These are phyloP conservation scores for Thalassophryne amazonica DNA, from an alignment of 2,797 vertebrate species.

Conservation along the genomic window DNA sequence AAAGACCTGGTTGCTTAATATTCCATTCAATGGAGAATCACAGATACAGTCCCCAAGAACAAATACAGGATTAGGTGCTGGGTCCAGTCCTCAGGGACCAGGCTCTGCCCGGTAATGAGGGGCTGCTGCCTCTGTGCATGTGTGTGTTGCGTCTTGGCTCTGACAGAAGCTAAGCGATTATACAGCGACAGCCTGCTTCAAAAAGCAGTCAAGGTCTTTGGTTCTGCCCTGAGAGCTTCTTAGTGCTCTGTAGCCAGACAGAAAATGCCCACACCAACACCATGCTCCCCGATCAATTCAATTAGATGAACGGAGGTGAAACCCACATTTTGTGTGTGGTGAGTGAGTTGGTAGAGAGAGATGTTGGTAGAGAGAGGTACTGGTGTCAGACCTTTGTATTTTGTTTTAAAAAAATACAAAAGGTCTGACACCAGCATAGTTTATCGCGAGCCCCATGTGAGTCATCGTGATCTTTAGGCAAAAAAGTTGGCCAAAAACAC, in stretches of 20 bases:
- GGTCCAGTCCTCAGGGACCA: slow-evolving; percentile 72
- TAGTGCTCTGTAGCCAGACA: slow-evolving; percentile 50
- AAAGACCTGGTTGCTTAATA: slow-evolving; percentile 79
- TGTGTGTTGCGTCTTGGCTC: slow-evolving; percentile 52
- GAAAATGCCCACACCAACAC: slow-evolving; percentile 54
- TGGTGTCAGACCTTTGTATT: too few species aligned
- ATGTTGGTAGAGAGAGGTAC: slow-evolving; percentile 3
- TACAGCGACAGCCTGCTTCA: slow-evolving; percentile 76
- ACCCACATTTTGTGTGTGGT: too few species aligned
- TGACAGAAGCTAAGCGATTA: slow-evolving; percentile 76
- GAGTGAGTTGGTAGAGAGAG: too few species aligned
- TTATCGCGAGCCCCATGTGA: too few species aligned
- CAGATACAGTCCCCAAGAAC: slow-evolving; percentile 79
- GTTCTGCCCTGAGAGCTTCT: slow-evolving; percentile 67
- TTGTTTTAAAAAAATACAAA: too few species aligned
- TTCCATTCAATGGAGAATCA: slow-evolving; percentile 81
- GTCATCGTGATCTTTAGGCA: too few species aligned
- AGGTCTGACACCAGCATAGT: too few species aligned
- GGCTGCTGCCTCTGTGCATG: slow-evolving; percentile 59
- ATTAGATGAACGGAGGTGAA: slow-evolving; percentile 32
- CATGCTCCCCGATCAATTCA: slow-evolving; percentile 47
- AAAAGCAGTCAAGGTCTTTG: slow-evolving; percentile 75
- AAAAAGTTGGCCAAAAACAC: too few species aligned
- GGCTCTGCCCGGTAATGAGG: slow-evolving; percentile 78
- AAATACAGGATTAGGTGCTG: slow-evolving; percentile 79